phyloP scores from a whole-genome alignment of 2,113 vertebrate species.

The Xiphophorus hellerii region DNA sequence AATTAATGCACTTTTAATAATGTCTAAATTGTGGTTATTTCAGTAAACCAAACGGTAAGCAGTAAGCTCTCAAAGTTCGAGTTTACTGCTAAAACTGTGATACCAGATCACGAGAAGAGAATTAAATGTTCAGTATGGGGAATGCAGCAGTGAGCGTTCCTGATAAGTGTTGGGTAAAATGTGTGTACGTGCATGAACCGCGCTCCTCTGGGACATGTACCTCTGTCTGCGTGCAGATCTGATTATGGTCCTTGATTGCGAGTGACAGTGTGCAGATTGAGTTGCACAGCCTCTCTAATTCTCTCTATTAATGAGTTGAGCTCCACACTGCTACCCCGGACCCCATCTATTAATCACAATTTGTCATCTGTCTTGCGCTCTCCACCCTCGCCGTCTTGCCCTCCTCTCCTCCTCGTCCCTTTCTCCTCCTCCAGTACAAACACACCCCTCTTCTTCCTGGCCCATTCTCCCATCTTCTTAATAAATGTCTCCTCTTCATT shows the following conservation, averaged over 20 bases:
- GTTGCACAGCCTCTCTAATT: slow-evolving; percentile 82
- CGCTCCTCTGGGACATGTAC: slow-evolving; percentile 31
- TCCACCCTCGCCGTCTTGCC: slow-evolving; percentile 30
- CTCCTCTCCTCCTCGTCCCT: not conserved
- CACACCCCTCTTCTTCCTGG: slow-evolving; percentile 45
- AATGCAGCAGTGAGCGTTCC: slow-evolving; percentile 18
- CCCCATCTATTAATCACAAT: slow-evolving; percentile 87
- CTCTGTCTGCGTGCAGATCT: slow-evolving; percentile 72
- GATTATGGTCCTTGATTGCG: slow-evolving; percentile 80
- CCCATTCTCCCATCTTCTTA: slow-evolving; percentile 31
- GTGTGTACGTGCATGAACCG: slow-evolving; percentile 19
- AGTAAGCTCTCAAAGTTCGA: not conserved
- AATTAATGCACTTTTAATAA: no score
- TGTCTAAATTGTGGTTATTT: not conserved
- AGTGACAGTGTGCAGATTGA: slow-evolving; percentile 85
- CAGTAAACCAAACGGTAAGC: not conserved
- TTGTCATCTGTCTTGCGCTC: slow-evolving; percentile 79
- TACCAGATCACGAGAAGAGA: slow-evolving; percentile 11
- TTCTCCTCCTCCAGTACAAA: slow-evolving; percentile 2
- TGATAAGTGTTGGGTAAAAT: slow-evolving; percentile 10
- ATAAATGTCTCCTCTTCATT: slow-evolving; percentile 39
- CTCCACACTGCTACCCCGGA: slow-evolving; percentile 81
- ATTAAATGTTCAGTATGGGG: slow-evolving; percentile 36
- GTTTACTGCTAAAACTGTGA: not conserved
- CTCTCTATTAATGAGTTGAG: slow-evolving; percentile 84